Percentiles rank a stretch among this genome's conserved stretches.
Evolutionary conservation across 2,797 vertebrate species (phyloP).

Genomic region (Schizopygopsis pylzovi): DNA sequence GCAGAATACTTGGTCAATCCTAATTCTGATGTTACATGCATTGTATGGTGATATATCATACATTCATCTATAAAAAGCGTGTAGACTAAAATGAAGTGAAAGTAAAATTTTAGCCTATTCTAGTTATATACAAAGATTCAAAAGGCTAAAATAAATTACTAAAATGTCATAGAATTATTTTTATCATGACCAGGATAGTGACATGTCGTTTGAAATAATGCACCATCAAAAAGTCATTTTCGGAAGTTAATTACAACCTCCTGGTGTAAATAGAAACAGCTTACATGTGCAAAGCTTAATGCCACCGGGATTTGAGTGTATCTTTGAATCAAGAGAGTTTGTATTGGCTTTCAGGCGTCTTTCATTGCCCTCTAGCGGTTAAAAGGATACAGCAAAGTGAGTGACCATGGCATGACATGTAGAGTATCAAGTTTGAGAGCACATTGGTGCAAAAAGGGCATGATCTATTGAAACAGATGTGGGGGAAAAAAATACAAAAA

Average conservation of each 20-base stretch:
- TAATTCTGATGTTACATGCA: conserved; percentile 58
- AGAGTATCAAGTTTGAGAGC: background rate
- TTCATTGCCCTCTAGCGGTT: conserved; percentile 71
- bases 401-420: background rate
- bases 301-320: conserved; percentile 24
- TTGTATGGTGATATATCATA: conserved; percentile 40
- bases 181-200: conserved; percentile 62
- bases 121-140: conserved; percentile 71
- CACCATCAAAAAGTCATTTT: conserved; percentile 57
- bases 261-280: conserved; percentile 44
- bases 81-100: conserved; percentile 63
- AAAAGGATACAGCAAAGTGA: conserved; percentile 52
- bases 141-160: conserved; percentile 88
- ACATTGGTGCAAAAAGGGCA: conserved; percentile 24
- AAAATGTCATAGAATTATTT: conserved; percentile 66
- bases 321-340: conserved; percentile 33
- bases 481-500: background rate
- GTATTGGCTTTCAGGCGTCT: conserved; percentile 43
- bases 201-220: conserved; percentile 60
- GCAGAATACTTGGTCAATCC: conserved; percentile 54
- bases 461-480: conserved; percentile 16
- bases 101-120: conserved; percentile 72
- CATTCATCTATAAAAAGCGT: conserved; percentile 65
- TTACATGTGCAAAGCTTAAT: conserved; percentile 16
- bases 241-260: conserved; percentile 51